Conservation (phyloP, 2,888 invertebrate genomes). For the Anthophora plumipes region DNA sequence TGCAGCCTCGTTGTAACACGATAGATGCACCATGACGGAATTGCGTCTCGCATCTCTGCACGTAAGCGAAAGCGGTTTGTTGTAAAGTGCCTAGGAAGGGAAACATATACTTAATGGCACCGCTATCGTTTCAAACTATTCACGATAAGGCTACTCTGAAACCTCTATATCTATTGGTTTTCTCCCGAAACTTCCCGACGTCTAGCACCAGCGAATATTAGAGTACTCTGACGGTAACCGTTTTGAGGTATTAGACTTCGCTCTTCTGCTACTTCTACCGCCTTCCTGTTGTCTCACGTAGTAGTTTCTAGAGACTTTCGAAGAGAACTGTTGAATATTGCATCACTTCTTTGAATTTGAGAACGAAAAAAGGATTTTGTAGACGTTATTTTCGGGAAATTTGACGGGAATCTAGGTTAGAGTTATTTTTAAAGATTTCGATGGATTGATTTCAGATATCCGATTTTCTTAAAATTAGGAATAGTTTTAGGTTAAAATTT, state of each 20-base stretch:
- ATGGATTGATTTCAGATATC: too few relatives aligned
- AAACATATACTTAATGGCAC: constrained; percentile 54
- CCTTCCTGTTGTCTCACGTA: not conserved
- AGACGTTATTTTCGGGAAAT: not conserved
- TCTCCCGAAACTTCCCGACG: constrained; percentile 36
- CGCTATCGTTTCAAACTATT: constrained; percentile 53
- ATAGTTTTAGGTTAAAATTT: too few relatives aligned
- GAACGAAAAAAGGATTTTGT: not conserved
- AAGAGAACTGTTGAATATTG: not conserved
- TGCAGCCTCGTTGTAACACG: constrained; percentile 23
- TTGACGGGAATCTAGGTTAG: too few relatives aligned
- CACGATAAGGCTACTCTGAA: constrained; percentile 57
- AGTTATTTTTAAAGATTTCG: too few relatives aligned
- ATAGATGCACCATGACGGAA: constrained; percentile 32
- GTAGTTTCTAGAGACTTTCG: not conserved
- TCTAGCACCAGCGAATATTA: constrained; percentile 42
- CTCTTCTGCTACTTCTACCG: not conserved
- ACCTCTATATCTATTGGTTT: constrained; percentile 51
- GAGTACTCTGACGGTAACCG: constrained; percentile 20
- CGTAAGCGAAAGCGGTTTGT: constrained; percentile 26
- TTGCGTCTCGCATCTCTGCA: not conserved
- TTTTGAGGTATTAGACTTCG: constrained; percentile 31
- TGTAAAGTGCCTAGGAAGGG: constrained; percentile 27
- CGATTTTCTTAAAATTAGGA: too few relatives aligned
- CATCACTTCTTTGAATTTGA: not conserved